Evolutionary conservation across 2,888 invertebrate species (phyloP).

Genomic region (Vanessa cardui): DNA sequence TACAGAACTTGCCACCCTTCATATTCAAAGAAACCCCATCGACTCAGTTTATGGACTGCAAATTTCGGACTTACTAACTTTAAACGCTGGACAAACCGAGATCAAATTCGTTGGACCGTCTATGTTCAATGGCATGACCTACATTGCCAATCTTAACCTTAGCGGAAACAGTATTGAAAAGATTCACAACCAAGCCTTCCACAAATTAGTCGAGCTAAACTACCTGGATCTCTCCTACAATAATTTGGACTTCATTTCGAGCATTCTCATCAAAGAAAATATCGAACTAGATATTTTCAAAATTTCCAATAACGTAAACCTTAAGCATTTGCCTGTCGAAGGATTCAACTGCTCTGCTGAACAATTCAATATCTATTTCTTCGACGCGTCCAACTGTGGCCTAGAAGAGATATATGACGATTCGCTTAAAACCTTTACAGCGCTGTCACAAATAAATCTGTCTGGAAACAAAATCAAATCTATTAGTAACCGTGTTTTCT

Average conservation of each 20-base stretch:
- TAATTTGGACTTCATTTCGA: conserved; percentile 85
- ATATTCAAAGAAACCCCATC: conserved; percentile 87
- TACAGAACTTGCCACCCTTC: conserved; percentile 85
- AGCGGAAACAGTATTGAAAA: conserved; percentile 87
- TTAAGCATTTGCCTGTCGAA: conserved; percentile 85
- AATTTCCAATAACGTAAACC: conserved; percentile 86
- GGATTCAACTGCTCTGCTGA: conserved; percentile 85
- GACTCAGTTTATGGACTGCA: conserved; percentile 84
- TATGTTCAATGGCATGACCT: conserved; percentile 85
- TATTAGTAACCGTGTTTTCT: conserved; percentile 81
- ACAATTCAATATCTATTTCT: conserved; percentile 85
- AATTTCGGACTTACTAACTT: conserved; percentile 84
- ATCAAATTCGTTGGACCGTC: conserved; percentile 85
- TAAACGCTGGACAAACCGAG: conserved; percentile 87
- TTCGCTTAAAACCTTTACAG: conserved; percentile 88
- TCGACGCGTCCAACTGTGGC: conserved; percentile 89
- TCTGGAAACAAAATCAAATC: conserved; percentile 86
- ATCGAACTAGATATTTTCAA: conserved; percentile 86
- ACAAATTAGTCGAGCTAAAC: conserved; percentile 85
- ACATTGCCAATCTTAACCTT: conserved; percentile 85
- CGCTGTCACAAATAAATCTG: conserved; percentile 85
- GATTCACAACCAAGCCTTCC: conserved; percentile 87
- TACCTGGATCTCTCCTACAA: conserved; percentile 89
- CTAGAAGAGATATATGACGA: conserved; percentile 84
- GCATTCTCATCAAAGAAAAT: conserved; percentile 87